These are phyloP conservation scores for Ciconia nigra DNA, from an alignment of 2,797 vertebrate species.

Conservation along the genomic window DNA sequence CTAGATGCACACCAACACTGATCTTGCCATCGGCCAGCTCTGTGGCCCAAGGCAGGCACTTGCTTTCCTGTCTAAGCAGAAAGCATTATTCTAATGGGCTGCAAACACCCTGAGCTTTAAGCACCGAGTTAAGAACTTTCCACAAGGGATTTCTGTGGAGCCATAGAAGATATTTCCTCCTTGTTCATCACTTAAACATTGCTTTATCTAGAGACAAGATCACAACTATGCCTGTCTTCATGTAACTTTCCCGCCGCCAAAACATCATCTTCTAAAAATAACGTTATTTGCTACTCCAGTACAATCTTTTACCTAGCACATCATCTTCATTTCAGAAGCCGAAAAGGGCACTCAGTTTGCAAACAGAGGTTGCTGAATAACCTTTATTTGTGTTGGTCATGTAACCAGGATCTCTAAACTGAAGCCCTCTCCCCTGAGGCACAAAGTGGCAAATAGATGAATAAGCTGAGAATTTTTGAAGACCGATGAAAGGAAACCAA, in stretches of 20 bases:
- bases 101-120: not conserved
- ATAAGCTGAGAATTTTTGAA: not conserved
- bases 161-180: not conserved
- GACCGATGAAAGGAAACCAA: conserved; percentile 1
- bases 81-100: not conserved
- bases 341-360: not conserved
- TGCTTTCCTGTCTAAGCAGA: not conserved
- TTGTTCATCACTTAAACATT: not conserved
- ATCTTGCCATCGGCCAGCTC: not conserved
- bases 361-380: not conserved
- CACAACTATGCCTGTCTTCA: not conserved
- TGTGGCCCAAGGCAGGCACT: not conserved
- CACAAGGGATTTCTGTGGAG: not conserved
- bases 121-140: not conserved
- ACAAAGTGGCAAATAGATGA: not conserved
- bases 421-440: not conserved
- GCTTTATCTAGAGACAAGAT: not conserved
- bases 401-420: not conserved
- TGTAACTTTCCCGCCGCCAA: not conserved
- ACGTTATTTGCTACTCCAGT: not conserved
- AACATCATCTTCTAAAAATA: not conserved
- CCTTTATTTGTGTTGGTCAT: not conserved
- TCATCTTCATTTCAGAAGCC: not conserved
- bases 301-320: not conserved
- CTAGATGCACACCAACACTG: not conserved